These are phyloP conservation scores for Ommatoiulus sabulosus DNA, from an alignment of 2,888 invertebrate species.

Conservation along the genomic window DNA sequence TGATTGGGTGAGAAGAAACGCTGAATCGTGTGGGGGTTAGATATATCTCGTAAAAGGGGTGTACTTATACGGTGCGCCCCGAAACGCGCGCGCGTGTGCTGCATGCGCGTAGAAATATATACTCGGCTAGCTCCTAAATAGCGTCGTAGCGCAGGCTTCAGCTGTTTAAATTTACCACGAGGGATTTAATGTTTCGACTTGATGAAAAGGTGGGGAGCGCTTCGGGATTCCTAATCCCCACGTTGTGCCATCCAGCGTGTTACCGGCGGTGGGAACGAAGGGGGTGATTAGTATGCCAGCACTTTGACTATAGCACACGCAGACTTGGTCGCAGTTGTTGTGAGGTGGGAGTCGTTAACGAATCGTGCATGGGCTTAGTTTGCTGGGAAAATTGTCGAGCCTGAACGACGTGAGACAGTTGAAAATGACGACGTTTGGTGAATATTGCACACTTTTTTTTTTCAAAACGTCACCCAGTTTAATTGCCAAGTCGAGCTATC, in stretches of 20 bases:
- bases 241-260: neutral
- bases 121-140: neutral
- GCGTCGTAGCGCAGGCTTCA: conserved; percentile 25
- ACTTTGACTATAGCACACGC: neutral
- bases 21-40: neutral
- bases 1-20: conserved; percentile 45
- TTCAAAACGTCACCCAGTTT: neutral
- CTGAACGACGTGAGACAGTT: neutral
- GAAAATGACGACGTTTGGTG: neutral
- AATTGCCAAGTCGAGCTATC: too few relatives aligned
- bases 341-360: neutral
- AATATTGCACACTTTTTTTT: neutral
- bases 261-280: neutral
- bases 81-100: neutral
- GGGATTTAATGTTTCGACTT: conserved; percentile 50
- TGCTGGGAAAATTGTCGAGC: neutral
- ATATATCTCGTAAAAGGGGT: conserved; percentile 21
- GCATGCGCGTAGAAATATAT: neutral
- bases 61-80: neutral
- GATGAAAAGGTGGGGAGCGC: conserved; percentile 49
- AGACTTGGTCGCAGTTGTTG: neutral
- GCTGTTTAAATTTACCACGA: conserved; percentile 44
- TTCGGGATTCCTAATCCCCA: conserved; percentile 48
- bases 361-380: neutral
- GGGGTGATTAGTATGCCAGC: conserved; percentile 15